These are phyloP conservation scores for Bilobella aurantiaca DNA, from an alignment of 1,140 invertebrate species.

Conservation along the genomic window DNA sequence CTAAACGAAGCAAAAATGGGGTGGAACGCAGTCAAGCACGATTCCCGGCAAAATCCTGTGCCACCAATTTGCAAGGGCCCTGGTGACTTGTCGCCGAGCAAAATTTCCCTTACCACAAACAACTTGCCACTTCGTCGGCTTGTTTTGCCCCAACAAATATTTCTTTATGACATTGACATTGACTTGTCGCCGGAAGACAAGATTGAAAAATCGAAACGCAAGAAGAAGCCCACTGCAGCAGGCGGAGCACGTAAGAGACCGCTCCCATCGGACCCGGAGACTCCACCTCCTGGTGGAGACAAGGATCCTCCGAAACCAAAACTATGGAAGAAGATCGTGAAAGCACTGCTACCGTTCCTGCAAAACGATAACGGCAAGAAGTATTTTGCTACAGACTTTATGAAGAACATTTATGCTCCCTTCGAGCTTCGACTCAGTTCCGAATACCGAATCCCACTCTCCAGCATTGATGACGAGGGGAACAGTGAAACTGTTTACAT, in stretches of 20 bases:
- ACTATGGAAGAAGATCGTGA: not conserved
- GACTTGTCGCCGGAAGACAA: not conserved
- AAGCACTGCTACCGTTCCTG: not conserved
- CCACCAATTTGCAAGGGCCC: not conserved
- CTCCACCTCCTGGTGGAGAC: too few relatives aligned
- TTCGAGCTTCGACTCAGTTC: not conserved
- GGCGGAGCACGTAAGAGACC: not conserved
- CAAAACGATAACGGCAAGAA: not conserved
- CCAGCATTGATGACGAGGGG: not conserved
- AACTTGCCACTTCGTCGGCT: not conserved
- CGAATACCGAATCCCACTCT: not conserved
- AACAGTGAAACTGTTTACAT: not conserved
- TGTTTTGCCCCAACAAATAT: not conserved
- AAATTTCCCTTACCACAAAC: not conserved
- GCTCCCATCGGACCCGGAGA: not conserved
- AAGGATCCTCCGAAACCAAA: not conserved
- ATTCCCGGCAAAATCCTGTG: not conserved
- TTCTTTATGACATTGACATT: conserved; percentile 8
- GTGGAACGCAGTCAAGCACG: not conserved
- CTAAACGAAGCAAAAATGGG: not conserved
- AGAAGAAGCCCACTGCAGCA: not conserved
- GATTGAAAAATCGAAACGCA: not conserved
- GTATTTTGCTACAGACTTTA: not conserved
- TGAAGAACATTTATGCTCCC: not conserved
- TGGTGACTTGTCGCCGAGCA: not conserved